Evolutionary conservation across 2,797 vertebrate genomes (phyloP).

Genomic region (Cyprinella venusta): DNA sequence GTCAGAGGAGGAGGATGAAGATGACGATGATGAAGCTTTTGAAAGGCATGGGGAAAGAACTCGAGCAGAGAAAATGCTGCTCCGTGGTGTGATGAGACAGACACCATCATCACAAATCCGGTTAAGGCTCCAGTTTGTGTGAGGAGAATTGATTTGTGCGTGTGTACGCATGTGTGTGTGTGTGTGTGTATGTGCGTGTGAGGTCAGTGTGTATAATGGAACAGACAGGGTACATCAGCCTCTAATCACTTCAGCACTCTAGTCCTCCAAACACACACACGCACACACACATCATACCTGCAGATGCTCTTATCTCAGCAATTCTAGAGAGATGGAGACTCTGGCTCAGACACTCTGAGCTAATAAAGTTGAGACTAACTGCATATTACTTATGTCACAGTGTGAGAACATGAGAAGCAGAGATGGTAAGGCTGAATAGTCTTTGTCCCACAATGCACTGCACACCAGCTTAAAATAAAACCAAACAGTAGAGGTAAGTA

Average conservation of each 20-base stretch:
- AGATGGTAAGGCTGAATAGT: not conserved
- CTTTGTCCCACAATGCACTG: slow-evolving; percentile 8
- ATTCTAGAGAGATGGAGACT: slow-evolving; percentile 24
- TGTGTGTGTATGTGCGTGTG: not conserved
- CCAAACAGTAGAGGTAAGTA: not conserved
- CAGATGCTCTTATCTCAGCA: slow-evolving; percentile 38
- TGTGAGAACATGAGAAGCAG: slow-evolving; percentile 25
- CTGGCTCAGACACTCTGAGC: not conserved
- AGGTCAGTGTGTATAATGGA: slow-evolving; percentile 53
- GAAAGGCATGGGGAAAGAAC: slow-evolving; percentile 19
- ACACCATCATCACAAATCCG: slow-evolving; percentile 52
- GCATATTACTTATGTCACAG: slow-evolving; percentile 40
- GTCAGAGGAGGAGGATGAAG: not conserved
- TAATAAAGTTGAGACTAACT: slow-evolving; percentile 43
- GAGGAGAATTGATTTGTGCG: slow-evolving; percentile 44
- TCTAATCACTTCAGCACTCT: slow-evolving; percentile 44
- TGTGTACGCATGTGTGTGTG: not conserved
- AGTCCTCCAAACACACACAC: slow-evolving; percentile 13
- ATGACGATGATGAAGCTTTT: not conserved
- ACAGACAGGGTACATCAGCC: slow-evolving; percentile 45
- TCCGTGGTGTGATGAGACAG: slow-evolving; percentile 26
- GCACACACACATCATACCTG: slow-evolving; percentile 20
- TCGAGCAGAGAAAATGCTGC: slow-evolving; percentile 7
- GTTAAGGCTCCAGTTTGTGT: slow-evolving; percentile 41
- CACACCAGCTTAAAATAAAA: not conserved